Evolutionary conservation across 92 coral and sea anemone species (phyloP), one percentile per base, ranked within the genome.

Genomic region (Zoanthus sociatus): DNA sequence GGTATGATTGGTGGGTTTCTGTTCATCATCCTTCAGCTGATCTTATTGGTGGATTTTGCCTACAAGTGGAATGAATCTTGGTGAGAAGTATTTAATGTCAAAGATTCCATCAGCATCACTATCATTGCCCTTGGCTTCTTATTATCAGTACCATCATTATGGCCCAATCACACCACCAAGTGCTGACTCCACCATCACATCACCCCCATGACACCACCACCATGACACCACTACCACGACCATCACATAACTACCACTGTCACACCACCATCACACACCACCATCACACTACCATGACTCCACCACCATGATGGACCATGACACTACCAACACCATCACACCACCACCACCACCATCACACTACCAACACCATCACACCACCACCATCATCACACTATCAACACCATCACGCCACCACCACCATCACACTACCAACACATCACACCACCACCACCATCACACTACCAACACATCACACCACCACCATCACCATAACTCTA

Each of bases 41-140:
- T 96, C 32, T 58, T 96, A 73, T 77, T 96, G 54, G 92, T 96
- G 60, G 99, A 96, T 86, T 96, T 96, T 92, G 98, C 98, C 17
- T 90, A 96, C 92, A 94, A 86, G 84, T 96, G 99, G 99, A 94
- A 95, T 87, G 98, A 96, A 87, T 93, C 96, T 12, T 96, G 99
- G 99, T 96, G 90, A 81, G 79, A 46, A n/a, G 6, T 32, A 9
- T 32, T 53, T 17, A 61, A 37, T 37, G 4, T 37, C 42, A 37
- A 61, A 15, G 7, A 15, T 18, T 61, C 18, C 26, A 18, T 61
- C 68, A 61, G 10, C 68, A 61, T 61, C 68, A 61, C 6, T 18
- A 61, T 61, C 68, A 11, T 18, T 6, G 26, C 15, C 68, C n/a
- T 12, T n/a, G 13, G 4, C 67, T 5, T 61, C 68, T 13, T 20